Base-by-base conservation (phyloP, 2,888 invertebrate species). In the Zaprionus lineosus region DNA sequence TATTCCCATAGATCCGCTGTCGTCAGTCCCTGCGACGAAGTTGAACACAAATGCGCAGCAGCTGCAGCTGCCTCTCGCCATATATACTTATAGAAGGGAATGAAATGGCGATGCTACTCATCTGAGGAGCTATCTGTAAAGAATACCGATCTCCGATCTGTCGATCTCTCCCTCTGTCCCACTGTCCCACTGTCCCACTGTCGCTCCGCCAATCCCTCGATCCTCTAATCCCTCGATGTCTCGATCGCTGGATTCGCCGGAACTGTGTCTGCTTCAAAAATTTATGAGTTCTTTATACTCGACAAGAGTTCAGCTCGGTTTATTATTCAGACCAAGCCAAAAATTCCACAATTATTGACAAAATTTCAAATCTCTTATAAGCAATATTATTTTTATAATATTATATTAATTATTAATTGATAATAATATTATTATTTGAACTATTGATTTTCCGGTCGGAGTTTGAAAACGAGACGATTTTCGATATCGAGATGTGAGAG, bases 21-120 rank as follows among this genome's bases (percentile, higher is more conserved):
- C 52, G 61, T 48, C 68, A 60, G 48, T 50, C 21, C 29, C 55
- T 61, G 64, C 34, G 70, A 48, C 53, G 47, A 67, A 50, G 61
- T 58, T 48, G 41, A 58, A 62, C 50, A 48, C 55, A 83, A 83
- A 74, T 83, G 85, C 81, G 81, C 85, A 84, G 83, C 74, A 77
- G 41, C 46, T 43, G 31, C 52, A 74, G 48, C 51, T 52, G 69
- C 60, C 52, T 58, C 57, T 61, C 52, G 73, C 81, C 81, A 81
- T 81, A 78, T 73, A 79, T 65, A 52, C 55, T 29, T 26, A 33
- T 48, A 33, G 24, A 24, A 8, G 24, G 29, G 37, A 37, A 26
- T 41, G 50, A 53, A 59, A 50, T 44, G 31, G 21, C 39, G 48
- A 24, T 36, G 28, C 12, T 37, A 18, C 36, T 51, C n/a, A n/a